phyloP scores from a whole-genome alignment of 2,888 invertebrate species.

The Penaeus monodon region DNA sequence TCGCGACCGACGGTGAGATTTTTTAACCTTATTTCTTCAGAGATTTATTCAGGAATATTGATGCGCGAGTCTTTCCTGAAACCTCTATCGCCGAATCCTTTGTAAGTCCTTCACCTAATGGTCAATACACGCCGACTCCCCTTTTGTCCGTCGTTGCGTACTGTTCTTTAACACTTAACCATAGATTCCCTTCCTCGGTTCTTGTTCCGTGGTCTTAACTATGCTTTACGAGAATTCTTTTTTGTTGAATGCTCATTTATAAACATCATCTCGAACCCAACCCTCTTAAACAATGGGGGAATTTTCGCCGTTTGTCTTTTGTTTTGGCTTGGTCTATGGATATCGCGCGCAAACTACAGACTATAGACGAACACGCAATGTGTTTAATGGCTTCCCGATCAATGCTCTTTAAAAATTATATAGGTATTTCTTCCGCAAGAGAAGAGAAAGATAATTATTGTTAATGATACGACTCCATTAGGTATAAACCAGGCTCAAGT shows the following conservation, averaged over 20 bases:
- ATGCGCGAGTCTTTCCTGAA: constrained; percentile 10
- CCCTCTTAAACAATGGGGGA: background rate
- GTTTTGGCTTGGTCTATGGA: background rate
- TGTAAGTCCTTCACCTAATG: background rate
- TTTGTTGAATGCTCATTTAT: constrained; percentile 1
- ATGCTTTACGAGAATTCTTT: constrained; percentile 34
- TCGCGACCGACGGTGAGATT: too few relatives aligned
- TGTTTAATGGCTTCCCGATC: too few relatives aligned
- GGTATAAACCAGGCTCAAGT: background rate
- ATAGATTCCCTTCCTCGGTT: background rate
- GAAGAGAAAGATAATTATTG: too few relatives aligned
- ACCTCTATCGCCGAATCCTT: constrained; percentile 10
- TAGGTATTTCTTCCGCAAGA: too few relatives aligned
- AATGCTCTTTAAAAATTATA: too few relatives aligned
- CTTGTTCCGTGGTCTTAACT: background rate
- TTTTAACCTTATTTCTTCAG: too few relatives aligned
- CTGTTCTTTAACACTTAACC: constrained; percentile 6
- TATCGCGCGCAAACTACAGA: background rate
- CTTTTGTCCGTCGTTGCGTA: constrained; percentile 13
- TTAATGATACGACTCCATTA: too few relatives aligned
- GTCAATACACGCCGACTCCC: constrained; percentile 8
- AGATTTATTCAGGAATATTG: background rate
- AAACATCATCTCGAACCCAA: constrained; percentile 13
- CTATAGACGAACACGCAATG: constrained; percentile 13
- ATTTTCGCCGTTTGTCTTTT: background rate